These are phyloP conservation scores for Cinclus cinclus DNA, from an alignment of 2,113 vertebrate species.

Conservation along the genomic window DNA sequence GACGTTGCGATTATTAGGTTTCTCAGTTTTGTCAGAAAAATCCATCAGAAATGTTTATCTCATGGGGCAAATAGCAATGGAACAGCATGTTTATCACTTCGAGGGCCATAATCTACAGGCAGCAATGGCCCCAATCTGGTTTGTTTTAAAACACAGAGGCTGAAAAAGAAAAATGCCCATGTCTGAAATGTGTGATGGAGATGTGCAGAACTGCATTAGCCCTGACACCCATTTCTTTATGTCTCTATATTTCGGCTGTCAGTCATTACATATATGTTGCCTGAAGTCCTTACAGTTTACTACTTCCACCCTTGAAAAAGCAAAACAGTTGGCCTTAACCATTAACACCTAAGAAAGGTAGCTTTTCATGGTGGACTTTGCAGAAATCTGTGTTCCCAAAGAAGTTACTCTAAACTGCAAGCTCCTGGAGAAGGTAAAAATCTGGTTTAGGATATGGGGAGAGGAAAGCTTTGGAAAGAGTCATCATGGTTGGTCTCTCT, in stretches of 20 bases:
- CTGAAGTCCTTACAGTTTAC: constrained; percentile 46
- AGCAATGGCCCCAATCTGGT: constrained; percentile 60
- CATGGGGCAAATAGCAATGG: constrained; percentile 77
- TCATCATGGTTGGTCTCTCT: background rate
- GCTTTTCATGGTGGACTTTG: background rate
- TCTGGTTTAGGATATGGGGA: background rate
- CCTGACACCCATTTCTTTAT: constrained; percentile 19
- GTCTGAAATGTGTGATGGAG: constrained; percentile 52
- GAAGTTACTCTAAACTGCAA: background rate
- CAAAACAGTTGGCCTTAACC: background rate
- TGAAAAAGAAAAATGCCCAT: constrained; percentile 53
- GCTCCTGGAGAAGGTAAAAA: background rate
- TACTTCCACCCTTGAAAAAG: background rate
- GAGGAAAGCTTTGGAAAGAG: background rate
- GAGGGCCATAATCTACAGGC: constrained; percentile 69
- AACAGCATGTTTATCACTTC: constrained; percentile 79
- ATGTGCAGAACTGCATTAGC: constrained; percentile 61
- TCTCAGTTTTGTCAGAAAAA: constrained; percentile 79
- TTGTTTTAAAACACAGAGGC: constrained; percentile 65
- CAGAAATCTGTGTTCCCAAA: background rate
- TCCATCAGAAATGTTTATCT: constrained; percentile 79
- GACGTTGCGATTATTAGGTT: constrained; percentile 78
- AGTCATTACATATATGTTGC: constrained; percentile 60
- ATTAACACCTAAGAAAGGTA: background rate
- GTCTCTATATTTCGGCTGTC: constrained; percentile 65